Evolutionary conservation across 2,888 invertebrate species (phyloP), one percentile per base, ranked within the genome.

Genomic region (Rotaria sp.): DNA sequence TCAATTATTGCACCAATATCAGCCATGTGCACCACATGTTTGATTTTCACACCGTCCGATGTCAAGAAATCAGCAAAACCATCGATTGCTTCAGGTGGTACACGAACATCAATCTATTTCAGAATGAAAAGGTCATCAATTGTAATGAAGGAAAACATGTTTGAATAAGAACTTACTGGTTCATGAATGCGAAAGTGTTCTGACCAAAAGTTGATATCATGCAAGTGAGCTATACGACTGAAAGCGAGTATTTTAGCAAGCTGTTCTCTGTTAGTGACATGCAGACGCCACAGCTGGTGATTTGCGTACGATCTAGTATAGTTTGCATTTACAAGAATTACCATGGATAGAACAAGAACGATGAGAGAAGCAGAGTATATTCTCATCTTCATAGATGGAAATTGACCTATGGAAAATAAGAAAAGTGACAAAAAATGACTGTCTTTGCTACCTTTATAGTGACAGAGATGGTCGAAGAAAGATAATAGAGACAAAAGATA

Each of bases 1-100:
- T 86, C 52, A 52, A 84, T 59, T 4, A 84, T 48, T 35, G 10
- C 21, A 35, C 84, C 86, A n/a, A 86, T 67, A 41, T 86, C 74
- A 13, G 74, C 45, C 26, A 86, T 84, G 26, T 50, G n/a, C n/a
- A 86, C 18, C 8, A 50, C 50, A 52, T 84, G 67, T 18, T 59
- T 5, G 8, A 86, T 67, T 35, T 86, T 86, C 0, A 24, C 24
- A 41, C 13, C 75, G 26, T 41, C 10, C 41, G 67, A 67, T 67
- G 18, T 15, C 15, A 80, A 26, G 24, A 41, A 45, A 18, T 38
- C 75, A 26, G 75, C 75, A 13, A 80, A 80, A 26, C 21, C 26
- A 26, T 38, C n/a, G 8, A 45, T 0, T 13, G 24, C 8, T 8
- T 41, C 26, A 13, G 75, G 75, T 45, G 75, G 75, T 24, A 80